Evolutionary conservation across 2,113 vertebrate species (phyloP), one percentile per base, ranked within the genome.

Genomic region (Pelodiscus sinensis): DNA sequence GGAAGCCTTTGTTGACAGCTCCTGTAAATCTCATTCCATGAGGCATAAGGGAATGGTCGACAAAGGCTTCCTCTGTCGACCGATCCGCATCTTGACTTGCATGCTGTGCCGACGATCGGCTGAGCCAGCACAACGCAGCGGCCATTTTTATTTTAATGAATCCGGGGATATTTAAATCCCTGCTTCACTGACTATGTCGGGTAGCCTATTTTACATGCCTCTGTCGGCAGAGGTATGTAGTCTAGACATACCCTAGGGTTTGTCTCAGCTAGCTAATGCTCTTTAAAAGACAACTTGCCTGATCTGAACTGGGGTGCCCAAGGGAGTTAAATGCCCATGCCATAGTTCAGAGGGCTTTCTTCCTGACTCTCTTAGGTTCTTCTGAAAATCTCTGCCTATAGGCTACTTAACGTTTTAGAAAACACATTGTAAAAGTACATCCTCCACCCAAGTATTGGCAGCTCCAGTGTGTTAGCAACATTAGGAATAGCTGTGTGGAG

Each of bases 401-500:
- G 82, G 29, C 31, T 31, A 65, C 12, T 65, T 68, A n/a, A 68
- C 16, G 1, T n/a, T n/a, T 68, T 68, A n/a, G 31, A 29, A 68
- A 29, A 68, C 62, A n/a, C 8, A 68, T 75, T 75, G 24, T 75
- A 22, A 75, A 44, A 38, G 71, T 22, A 38, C 19, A 75, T 75
- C 19, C 19, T 75, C 71, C 35, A 44, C 12, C 21, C 71, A 24
- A 25, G 24, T 35, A 52, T 22, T 10, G 29, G 56, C 13, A 60
- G 68, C 44, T 15, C 38, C 79, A 38, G 18, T 13, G 7, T 35
- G 79, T 18, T 29, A 38, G 35, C 71, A 44, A 81, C 7, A 29
- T 44, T 50, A 38, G 73, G 90, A 77, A 4, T 38, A 35, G 1
- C 4, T 44, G 24, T 0, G 0, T 29, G 68, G 24, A 0, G 0